Evolutionary conservation across 2,888 invertebrate genomes (phyloP).

Genomic region (Dione juno): DNA sequence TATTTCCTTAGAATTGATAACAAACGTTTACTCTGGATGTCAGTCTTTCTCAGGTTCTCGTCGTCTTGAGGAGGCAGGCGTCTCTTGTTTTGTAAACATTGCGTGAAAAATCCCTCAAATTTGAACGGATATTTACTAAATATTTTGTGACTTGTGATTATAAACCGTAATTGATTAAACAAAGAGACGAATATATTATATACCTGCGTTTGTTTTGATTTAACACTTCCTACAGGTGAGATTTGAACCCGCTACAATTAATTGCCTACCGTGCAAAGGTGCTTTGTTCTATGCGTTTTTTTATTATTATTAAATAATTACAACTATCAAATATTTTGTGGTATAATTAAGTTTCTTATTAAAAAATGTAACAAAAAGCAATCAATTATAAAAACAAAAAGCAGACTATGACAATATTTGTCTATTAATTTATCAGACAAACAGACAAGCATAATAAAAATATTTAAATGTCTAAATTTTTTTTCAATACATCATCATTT

Average conservation of each 20-base stretch:
- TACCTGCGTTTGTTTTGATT: background rate
- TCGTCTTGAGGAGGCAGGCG: background rate
- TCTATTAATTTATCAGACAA: no score
- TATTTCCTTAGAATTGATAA: background rate
- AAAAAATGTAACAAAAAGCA: no score
- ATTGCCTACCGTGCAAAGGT: no score
- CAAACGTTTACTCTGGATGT: background rate
- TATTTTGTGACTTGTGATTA: slow-evolving; percentile 9
- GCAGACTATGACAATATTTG: no score
- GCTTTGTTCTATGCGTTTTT: no score
- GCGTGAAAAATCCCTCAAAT: slow-evolving; percentile 23
- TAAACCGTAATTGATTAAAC: background rate
- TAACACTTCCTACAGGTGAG: background rate
- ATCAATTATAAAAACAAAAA: no score
- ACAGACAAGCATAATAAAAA: no score
- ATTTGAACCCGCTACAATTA: background rate
- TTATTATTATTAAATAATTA: no score
- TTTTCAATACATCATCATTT: no score
- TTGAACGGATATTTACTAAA: slow-evolving; percentile 13
- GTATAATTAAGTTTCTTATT: no score
- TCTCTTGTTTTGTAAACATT: slow-evolving; percentile 32
- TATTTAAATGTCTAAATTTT: no score
- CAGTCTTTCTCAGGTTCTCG: slow-evolving; percentile 22
- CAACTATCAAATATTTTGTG: no score
- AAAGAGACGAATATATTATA: background rate